These are phyloP conservation scores for Epizoanthus rinbou DNA, from an alignment of 92 coral and sea anemone genomes.

Conservation along the genomic window DNA sequence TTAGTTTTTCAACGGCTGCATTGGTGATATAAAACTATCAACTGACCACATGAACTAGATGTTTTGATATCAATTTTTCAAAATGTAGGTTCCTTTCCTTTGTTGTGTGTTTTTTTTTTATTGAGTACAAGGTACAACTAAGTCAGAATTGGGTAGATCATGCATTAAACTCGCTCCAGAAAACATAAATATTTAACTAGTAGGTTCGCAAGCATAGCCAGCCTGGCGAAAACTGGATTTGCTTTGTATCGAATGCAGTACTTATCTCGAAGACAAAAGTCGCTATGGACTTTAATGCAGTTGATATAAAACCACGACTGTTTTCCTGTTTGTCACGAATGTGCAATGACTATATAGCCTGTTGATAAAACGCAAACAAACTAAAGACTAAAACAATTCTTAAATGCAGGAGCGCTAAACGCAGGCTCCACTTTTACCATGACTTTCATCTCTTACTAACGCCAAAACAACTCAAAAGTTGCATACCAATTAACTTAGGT, in stretches of 20 bases:
- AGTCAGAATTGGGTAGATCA: background rate
- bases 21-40: background rate
- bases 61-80: background rate
- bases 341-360: background rate
- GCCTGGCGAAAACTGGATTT: background rate
- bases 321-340: conserved; percentile 25
- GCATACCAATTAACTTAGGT: too few species aligned
- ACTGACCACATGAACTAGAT: background rate
- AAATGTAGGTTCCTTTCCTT: background rate
- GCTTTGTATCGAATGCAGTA: background rate
- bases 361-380: background rate
- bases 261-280: conserved; percentile 10
- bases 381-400: background rate
- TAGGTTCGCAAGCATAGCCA: background rate
- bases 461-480: background rate
- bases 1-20: background rate
- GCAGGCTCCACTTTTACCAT: too few species aligned
- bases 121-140: background rate
- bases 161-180: conserved; percentile 20
- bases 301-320: conserved; percentile 23
- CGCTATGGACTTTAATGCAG: background rate
- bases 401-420: background rate
- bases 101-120: background rate
- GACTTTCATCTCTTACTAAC: background rate
- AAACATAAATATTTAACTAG: conserved; percentile 21